A percentile compares a stretch with the other conserved stretches of the same genome.
These are phyloP conservation scores for Linnaemya vulpina DNA, from an alignment of 2,888 invertebrate genomes.

Conservation along the genomic window DNA sequence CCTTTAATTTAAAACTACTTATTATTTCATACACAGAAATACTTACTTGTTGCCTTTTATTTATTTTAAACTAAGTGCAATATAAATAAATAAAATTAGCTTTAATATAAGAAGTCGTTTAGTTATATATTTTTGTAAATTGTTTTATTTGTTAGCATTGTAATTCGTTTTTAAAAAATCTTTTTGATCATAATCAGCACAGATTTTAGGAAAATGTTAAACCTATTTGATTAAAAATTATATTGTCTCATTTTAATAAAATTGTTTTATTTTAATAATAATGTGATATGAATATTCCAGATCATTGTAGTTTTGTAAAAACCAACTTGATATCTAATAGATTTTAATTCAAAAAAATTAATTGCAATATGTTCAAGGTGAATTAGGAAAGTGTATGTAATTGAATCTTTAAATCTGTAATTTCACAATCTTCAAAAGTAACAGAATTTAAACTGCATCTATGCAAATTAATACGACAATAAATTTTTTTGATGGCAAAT, in stretches of 20 bases:
- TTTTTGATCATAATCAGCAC: no score
- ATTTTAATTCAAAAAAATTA: neutral
- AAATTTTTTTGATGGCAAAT: no score
- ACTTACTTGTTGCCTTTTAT: neutral
- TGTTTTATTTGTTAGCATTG: slow-evolving; percentile 29
- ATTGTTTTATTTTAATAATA: slow-evolving; percentile 25
- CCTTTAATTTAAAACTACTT: slow-evolving; percentile 1
- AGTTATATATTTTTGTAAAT: slow-evolving; percentile 32
- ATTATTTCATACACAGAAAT: slow-evolving; percentile 8
- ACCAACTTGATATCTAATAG: neutral
- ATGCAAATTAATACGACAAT: no score
- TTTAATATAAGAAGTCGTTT: slow-evolving; percentile 27
- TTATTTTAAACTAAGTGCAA: slow-evolving; percentile 30
- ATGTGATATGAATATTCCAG: slow-evolving; percentile 51
- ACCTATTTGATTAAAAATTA: slow-evolving; percentile 2
- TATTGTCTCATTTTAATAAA: neutral
- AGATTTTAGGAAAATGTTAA: neutral
- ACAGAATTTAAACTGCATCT: no score
- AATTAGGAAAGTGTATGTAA: no score
- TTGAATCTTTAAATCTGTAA: no score
- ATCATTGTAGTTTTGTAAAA: slow-evolving; percentile 10
- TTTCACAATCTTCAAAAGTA: no score
- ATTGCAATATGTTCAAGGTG: neutral
- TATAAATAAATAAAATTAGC: slow-evolving; percentile 35
- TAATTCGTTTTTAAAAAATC: slow-evolving; percentile 11